Base-by-base conservation (phyloP, 2,113 vertebrate genomes). In the Casuarius casuarius region DNA sequence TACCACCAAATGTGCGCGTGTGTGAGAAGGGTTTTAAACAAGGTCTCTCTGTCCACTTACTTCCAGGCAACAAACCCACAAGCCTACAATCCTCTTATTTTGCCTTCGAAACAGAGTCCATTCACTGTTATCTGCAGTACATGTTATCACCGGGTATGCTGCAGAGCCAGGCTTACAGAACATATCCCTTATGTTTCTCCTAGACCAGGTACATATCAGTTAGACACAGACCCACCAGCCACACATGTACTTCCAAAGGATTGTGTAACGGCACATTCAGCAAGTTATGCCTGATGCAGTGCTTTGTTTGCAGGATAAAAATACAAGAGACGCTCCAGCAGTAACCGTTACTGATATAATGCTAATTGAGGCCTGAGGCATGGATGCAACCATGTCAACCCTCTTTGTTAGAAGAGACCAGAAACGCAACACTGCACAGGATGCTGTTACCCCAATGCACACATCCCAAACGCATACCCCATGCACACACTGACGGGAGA, bases 21-120 rank as follows among this genome's bases (percentile, higher is more conserved):
- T 97, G 92, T 91, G 94, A 97, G 94, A 33, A 84, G 92, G 87
- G 46, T 92, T 95, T 97, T 95, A 96, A 95, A 54, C 62, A 42
- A 71, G 68, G 68, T 85, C 87, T 85, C 86, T 92, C 87, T 89
- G 89, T 89, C 96, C 97, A 92, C 84, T 81, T 81, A 46, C 63
- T 91, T 94, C 54, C 92, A 97, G 89, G 77, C 44, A 40, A 80
- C 70, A 59, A 94, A 70, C 66, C 7, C 54, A 77, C 91, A 92
- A 95, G 89, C 49, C 74, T 82, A 11, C 91, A 96, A 96, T 94
- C 91, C 84, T 96, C 77, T 95, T 91, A 94, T 85, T 96, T 74
- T 48, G 72, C 71, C 68, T 91, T 68, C 2, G 0, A 86, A 95
- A 83, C 84, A 67, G 74, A 38, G 71, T 71, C 91, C 74, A 2